Evolutionary conservation across 1,140 invertebrate genomes (phyloP).

Genomic region (Zophobas atratus): DNA sequence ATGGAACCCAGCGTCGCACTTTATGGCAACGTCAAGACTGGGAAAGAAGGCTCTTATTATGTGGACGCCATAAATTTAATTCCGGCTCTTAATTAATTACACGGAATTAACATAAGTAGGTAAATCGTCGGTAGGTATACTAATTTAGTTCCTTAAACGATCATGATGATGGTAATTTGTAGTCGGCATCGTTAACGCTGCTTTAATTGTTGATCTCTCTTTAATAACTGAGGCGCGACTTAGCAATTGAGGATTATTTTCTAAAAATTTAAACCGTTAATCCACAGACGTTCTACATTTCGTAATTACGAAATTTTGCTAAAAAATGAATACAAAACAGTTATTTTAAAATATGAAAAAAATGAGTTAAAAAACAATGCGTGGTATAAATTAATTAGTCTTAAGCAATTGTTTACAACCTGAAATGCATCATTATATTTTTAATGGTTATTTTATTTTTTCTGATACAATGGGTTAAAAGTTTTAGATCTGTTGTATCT

Average conservation of each 20-base stretch:
- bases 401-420: no score
- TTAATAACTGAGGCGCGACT: slow-evolving; percentile 1
- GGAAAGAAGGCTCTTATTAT: slow-evolving; percentile 2
- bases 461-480: no score
- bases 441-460: no score
- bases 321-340: no score
- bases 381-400: no score
- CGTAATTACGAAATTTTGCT: no score
- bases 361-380: no score
- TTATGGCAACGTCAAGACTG: slow-evolving; percentile 4
- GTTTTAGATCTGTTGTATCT: no score
- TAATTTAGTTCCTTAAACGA: slow-evolving; percentile 42
- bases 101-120: slow-evolving; percentile 37
- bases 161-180: slow-evolving; percentile 33
- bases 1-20: slow-evolving; percentile 11
- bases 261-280: slow-evolving; percentile 4
- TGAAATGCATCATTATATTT: no score
- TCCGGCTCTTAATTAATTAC: slow-evolving; percentile 39
- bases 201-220: slow-evolving; percentile 26
- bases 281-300: no score
- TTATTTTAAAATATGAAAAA: no score
- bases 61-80: slow-evolving; percentile 33
- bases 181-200: slow-evolving; percentile 19
- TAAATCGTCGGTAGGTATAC: slow-evolving; percentile 26
- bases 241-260: not conserved